Evolutionary conservation across 2,888 invertebrate genomes (phyloP).

Genomic region (Siphonodentalium dalli): DNA sequence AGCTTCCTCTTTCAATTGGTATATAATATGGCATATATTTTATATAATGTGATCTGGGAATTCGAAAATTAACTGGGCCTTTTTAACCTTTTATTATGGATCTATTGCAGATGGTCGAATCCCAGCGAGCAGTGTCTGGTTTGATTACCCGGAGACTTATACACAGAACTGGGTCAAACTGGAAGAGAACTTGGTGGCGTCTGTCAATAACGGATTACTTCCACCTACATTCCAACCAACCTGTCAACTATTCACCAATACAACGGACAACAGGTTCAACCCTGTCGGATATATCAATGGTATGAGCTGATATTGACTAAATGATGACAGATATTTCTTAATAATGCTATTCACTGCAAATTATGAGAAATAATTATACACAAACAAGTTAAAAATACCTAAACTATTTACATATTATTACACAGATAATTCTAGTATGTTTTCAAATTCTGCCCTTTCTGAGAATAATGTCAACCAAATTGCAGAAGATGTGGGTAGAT

Average conservation of each 20-base stretch:
- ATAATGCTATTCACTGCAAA: no score
- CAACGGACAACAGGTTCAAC: constrained; percentile 69
- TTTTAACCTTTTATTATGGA: not conserved
- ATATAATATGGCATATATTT: no score
- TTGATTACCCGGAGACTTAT: constrained; percentile 37
- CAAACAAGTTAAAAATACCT: no score
- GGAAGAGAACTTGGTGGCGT: constrained; percentile 52
- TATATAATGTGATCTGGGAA: no score
- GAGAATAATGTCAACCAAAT: no score
- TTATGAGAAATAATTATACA: no score
- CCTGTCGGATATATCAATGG: constrained; percentile 79
- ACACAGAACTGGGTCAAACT: constrained; percentile 44
- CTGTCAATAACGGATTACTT: constrained; percentile 64
- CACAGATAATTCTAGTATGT: no score
- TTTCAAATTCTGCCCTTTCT: no score
- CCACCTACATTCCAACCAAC: constrained; percentile 83
- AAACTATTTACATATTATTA: no score
- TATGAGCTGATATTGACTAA: constrained; percentile 53
- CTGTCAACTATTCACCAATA: constrained; percentile 73
- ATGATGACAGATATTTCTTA: not conserved
- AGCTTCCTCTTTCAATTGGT: no score
- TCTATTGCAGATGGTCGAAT: constrained; percentile 31
- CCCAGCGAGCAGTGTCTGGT: constrained; percentile 45
- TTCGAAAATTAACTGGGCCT: no score
- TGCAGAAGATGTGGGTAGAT: no score